Conservation (phyloP, 2,113 vertebrate genomes). For the Grammomys dolichurus region DNA sequence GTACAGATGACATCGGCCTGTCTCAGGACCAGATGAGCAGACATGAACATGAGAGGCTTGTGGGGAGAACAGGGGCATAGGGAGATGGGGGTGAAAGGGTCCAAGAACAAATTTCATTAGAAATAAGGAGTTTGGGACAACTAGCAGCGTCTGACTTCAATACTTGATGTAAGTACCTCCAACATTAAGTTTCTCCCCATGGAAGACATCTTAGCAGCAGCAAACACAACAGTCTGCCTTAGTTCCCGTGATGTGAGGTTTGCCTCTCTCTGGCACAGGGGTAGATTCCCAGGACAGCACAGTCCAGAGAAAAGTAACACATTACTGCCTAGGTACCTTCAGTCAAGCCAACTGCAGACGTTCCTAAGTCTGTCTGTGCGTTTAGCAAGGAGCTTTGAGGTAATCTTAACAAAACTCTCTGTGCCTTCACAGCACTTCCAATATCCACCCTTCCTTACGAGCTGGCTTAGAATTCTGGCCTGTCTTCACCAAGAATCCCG, state of each 20-base stretch:
- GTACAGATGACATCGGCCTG: too few species aligned
- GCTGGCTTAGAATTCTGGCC: not conserved
- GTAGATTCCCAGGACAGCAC: not conserved
- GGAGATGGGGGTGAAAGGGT: not conserved
- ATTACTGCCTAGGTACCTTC: not conserved
- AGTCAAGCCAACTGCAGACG: not conserved
- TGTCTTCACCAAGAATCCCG: not conserved
- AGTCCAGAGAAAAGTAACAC: not conserved
- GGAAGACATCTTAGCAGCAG: not conserved
- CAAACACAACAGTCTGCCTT: not conserved
- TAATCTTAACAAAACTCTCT: not conserved
- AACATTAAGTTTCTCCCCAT: not conserved
- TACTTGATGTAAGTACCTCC: not conserved
- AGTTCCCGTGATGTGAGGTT: not conserved
- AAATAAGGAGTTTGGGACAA: not conserved
- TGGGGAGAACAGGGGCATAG: not conserved
- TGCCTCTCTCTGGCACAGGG: not conserved
- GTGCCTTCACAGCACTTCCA: not conserved
- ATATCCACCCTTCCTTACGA: not conserved
- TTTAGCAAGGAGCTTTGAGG: not conserved
- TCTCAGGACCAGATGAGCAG: not conserved
- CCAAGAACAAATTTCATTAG: not conserved
- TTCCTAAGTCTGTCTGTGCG: not conserved
- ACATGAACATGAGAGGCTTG: not conserved
- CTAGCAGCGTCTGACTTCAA: not conserved